Conservation (phyloP, 2,888 invertebrate genomes). For the Sialis fuliginosa region DNA sequence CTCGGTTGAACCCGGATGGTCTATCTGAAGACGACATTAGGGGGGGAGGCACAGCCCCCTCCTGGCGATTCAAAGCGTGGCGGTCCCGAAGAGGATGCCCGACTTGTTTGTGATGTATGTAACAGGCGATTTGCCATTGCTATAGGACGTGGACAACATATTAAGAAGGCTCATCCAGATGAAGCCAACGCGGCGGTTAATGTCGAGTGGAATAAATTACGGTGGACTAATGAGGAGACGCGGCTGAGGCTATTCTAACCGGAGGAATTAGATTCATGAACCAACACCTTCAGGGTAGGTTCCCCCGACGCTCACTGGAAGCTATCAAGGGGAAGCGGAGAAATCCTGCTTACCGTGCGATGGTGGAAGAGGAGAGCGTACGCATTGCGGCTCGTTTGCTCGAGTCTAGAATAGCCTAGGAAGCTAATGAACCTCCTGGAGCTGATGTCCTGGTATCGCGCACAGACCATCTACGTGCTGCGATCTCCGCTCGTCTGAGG, state of each 20-base stretch:
- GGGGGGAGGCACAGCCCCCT: neutral
- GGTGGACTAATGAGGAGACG: neutral
- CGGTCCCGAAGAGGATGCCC: neutral
- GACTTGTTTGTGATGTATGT: neutral
- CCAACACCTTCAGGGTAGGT: neutral
- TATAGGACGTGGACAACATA: neutral
- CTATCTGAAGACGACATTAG: too few relatives aligned
- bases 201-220: neutral
- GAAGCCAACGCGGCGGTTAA: neutral
- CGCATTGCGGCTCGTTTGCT: too few relatives aligned
- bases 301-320: neutral
- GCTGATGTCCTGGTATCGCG: neutral
- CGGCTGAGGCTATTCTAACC: neutral
- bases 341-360: neutral
- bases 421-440: neutral
- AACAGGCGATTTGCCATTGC: neutral
- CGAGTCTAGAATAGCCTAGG: neutral
- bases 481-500: neutral
- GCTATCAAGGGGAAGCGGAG: neutral
- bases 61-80: neutral
- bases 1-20: too few relatives aligned
- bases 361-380: neutral
- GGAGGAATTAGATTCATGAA: neutral
- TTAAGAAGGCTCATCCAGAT: neutral
- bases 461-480: too few relatives aligned